phyloP scores from a whole-genome alignment of 1,140 invertebrate species.

The Drosophila lacteicornis region DNA sequence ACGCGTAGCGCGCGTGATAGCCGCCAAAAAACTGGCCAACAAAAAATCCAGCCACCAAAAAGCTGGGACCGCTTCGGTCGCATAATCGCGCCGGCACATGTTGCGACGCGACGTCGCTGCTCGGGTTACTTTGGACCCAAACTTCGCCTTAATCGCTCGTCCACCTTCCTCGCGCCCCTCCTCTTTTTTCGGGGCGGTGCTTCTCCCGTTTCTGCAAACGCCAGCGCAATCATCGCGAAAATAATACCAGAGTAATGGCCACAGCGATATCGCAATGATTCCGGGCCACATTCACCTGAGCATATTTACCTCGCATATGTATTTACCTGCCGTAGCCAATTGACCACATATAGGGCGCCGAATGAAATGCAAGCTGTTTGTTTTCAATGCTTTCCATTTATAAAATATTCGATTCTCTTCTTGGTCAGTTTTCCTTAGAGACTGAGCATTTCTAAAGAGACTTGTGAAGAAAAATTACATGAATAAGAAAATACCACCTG shows the following conservation, averaged over 20 bases:
- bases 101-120: slow-evolving; percentile 41
- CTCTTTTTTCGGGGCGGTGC: neutral
- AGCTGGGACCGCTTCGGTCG: slow-evolving; percentile 52
- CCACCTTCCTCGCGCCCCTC: slow-evolving; percentile 5
- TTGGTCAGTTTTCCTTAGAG: too few relatives aligned
- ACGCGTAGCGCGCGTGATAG: slow-evolving; percentile 55
- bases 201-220: slow-evolving; percentile 67
- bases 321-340: neutral
- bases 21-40: slow-evolving; percentile 49
- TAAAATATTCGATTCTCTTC: neutral
- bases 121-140: slow-evolving; percentile 64
- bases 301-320: neutral
- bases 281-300: neutral
- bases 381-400: neutral
- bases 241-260: slow-evolving; percentile 36
- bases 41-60: slow-evolving; percentile 43
- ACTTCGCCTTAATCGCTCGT: slow-evolving; percentile 62
- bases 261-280: slow-evolving; percentile 26
- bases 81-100: slow-evolving; percentile 57
- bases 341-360: neutral
- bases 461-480: neutral
- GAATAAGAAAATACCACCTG: neutral
- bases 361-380: slow-evolving; percentile 12
- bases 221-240: slow-evolving; percentile 37
- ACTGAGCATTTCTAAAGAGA: neutral